phyloP scores from a whole-genome alignment of 2,113 vertebrate genomes.

The Ariopsis seemanni region DNA sequence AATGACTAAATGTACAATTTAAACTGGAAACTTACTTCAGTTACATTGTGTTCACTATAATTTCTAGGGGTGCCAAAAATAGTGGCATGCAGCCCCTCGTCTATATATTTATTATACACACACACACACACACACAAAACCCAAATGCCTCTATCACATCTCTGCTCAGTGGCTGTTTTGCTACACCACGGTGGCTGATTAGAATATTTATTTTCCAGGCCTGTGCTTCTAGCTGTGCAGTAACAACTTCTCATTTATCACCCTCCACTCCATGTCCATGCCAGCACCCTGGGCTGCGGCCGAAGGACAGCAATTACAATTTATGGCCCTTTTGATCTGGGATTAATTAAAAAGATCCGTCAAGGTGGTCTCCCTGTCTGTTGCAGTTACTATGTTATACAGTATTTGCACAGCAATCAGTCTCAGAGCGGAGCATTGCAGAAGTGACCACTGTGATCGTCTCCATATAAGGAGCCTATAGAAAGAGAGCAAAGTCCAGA shows the following conservation, averaged over 20 bases:
- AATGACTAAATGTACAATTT: too few species aligned
- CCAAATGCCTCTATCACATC: neutral
- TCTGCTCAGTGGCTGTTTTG: conserved; percentile 15
- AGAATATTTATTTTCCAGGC: conserved; percentile 51
- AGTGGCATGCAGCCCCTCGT: too few species aligned
- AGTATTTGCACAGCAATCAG: conserved; percentile 31
- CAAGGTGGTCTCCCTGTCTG: conserved; percentile 41
- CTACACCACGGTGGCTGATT: conserved; percentile 37
- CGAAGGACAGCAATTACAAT: conserved; percentile 55
- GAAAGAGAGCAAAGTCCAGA: neutral
- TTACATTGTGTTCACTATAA: too few species aligned
- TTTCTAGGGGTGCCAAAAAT: too few species aligned
- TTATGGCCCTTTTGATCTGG: conserved; percentile 55
- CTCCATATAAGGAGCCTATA: neutral
- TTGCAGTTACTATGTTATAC: conserved; percentile 26
- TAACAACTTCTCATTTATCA: conserved; percentile 55
- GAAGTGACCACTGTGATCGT: neutral
- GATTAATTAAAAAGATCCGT: conserved; percentile 57
- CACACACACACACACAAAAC: neutral
- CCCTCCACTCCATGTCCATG: conserved; percentile 38
- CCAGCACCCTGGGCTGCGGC: conserved; percentile 37
- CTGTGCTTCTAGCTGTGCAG: conserved; percentile 41
- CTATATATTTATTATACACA: too few species aligned
- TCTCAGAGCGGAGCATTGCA: neutral
- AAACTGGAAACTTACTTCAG: too few species aligned